phyloP scores from a whole-genome alignment of 2,797 vertebrate genomes.

The Mus spretus region DNA sequence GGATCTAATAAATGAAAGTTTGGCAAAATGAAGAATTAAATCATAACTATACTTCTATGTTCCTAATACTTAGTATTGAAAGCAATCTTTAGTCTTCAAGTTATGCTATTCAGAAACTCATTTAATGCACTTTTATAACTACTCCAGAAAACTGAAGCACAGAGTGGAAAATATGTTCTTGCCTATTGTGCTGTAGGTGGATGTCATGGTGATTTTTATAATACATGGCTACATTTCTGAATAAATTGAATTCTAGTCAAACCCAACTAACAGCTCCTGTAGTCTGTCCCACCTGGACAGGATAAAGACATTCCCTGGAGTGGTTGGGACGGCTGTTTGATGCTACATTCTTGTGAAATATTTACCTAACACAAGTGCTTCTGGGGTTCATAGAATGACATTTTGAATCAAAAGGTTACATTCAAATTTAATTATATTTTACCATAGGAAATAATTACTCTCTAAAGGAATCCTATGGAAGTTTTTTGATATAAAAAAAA shows the following conservation, averaged over 20 bases:
- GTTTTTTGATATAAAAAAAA: constrained; percentile 33
- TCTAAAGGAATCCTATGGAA: constrained; percentile 6
- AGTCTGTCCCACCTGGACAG: neutral
- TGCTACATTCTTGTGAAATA: constrained; percentile 9
- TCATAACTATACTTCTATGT: neutral
- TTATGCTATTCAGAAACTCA: constrained; percentile 45
- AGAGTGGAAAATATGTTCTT: constrained; percentile 64
- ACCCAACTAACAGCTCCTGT: constrained; percentile 4
- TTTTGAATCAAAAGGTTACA: constrained; percentile 30
- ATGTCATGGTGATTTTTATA: constrained; percentile 69
- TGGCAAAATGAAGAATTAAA: constrained; percentile 46
- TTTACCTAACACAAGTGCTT: constrained; percentile 19
- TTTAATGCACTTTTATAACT: constrained; percentile 58
- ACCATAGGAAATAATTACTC: constrained; percentile 1
- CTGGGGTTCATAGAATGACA: neutral
- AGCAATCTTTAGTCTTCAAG: constrained; percentile 65
- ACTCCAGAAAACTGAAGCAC: constrained; percentile 24
- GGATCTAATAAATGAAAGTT: constrained; percentile 64
- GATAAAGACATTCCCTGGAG: neutral
- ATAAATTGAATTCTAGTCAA: constrained; percentile 66
- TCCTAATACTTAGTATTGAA: neutral
- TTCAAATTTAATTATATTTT: constrained; percentile 40
- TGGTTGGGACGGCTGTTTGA: neutral
- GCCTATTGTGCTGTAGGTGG: constrained; percentile 15
- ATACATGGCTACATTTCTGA: constrained; percentile 30